A percentile compares a stretch with the other conserved stretches of the same genome.
These are phyloP conservation scores for Heliconius charithonia DNA, from an alignment of 2,888 invertebrate species.

Conservation along the genomic window DNA sequence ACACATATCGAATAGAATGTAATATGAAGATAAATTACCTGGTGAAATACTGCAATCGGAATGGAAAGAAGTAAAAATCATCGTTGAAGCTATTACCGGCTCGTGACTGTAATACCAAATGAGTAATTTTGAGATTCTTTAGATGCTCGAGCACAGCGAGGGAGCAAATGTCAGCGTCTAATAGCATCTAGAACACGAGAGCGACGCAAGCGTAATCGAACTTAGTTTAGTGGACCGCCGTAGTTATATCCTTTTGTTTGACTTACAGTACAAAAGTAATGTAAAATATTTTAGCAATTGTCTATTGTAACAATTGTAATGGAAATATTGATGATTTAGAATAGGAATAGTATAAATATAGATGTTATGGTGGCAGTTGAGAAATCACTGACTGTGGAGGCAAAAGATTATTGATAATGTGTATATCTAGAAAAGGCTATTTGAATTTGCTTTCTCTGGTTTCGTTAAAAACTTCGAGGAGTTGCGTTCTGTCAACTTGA, in stretches of 20 bases:
- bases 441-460: not conserved
- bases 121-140: constrained; percentile 81
- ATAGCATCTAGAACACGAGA: constrained; percentile 77
- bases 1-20: constrained; percentile 31
- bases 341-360: not conserved
- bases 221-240: constrained; percentile 58
- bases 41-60: constrained; percentile 78
- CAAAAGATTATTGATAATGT: not conserved
- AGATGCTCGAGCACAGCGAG: constrained; percentile 69
- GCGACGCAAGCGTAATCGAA: constrained; percentile 69
- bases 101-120: constrained; percentile 81
- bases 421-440: not conserved
- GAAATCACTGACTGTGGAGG: not conserved
- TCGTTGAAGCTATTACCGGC: constrained; percentile 67
- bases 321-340: constrained; percentile 3
- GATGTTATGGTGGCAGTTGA: not conserved
- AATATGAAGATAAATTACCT: constrained; percentile 76
- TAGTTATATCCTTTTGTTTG: constrained; percentile 46
- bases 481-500: not conserved
- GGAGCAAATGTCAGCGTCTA: constrained; percentile 79
- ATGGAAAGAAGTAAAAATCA: constrained; percentile 83
- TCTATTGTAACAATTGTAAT: not conserved
- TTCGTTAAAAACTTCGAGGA: not conserved
- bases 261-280: constrained; percentile 36
- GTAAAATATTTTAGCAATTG: not conserved